A percentile compares a stretch with the other conserved stretches of the same genome.
phyloP scores from a whole-genome alignment of 2,888 invertebrate species.

The Hirtodrosophila confusa region DNA sequence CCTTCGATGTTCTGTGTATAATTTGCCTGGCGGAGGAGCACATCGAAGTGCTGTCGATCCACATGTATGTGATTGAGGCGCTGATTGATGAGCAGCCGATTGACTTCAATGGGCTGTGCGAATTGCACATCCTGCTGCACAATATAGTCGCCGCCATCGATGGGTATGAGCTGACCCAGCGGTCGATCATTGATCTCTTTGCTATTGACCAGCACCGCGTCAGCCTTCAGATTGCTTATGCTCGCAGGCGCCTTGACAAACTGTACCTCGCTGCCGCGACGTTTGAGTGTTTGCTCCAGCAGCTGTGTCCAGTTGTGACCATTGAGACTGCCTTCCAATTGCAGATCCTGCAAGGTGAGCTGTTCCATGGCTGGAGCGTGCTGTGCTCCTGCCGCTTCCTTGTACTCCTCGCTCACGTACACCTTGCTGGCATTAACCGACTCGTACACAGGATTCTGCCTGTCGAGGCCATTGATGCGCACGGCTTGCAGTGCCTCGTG shows the following conservation, averaged over 20 bases:
- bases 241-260: conserved; percentile 78
- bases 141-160: conserved; percentile 82
- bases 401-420: conserved; percentile 53
- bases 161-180: conserved; percentile 81
- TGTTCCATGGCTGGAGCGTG: conserved; percentile 31
- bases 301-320: conserved; percentile 84
- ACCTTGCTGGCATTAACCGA: conserved; percentile 73
- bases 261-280: conserved; percentile 84
- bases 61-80: conserved; percentile 85
- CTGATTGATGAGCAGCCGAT: conserved; percentile 83
- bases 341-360: conserved; percentile 83
- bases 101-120: conserved; percentile 80
- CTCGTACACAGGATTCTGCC: conserved; percentile 62
- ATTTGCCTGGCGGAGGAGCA: conserved; percentile 83
- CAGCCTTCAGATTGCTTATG: conserved; percentile 75
- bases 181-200: conserved; percentile 70
- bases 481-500: conserved; percentile 60
- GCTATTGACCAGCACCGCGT: conserved; percentile 72
- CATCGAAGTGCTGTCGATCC: conserved; percentile 83
- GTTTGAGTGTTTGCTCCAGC: conserved; percentile 84
- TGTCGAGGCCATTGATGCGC: conserved; percentile 71
- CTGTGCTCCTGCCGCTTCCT: conserved; percentile 18
- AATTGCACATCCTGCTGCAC: conserved; percentile 85
- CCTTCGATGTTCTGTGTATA: conserved; percentile 84
- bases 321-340: conserved; percentile 85